phyloP scores from a whole-genome alignment of 2,888 invertebrate genomes.

The Plagodis pulveraria region DNA sequence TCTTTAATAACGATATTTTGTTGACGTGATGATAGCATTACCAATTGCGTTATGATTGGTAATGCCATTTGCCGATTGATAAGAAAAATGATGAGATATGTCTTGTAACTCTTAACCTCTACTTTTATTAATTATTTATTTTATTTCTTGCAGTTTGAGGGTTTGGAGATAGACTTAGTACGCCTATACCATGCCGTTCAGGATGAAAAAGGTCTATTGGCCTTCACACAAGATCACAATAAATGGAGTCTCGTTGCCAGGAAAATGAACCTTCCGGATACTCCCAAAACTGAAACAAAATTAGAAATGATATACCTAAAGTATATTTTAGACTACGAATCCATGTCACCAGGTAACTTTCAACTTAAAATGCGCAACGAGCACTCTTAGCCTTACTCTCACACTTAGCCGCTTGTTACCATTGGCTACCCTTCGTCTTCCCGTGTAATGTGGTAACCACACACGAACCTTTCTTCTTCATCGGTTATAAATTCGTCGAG shows the following conservation, averaged over 20 bases:
- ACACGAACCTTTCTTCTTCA: no score
- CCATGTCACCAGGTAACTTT: constrained; percentile 88
- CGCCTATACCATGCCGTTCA: constrained; percentile 94
- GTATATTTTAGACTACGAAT: constrained; percentile 95
- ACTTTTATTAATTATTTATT: no score
- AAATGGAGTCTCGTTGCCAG: constrained; percentile 95
- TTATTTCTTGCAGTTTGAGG: constrained; percentile 87
- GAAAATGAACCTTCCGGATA: constrained; percentile 93
- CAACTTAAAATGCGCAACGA: background rate
- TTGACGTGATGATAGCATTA: no score
- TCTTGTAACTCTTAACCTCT: no score
- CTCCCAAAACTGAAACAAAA: constrained; percentile 91
- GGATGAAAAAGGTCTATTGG: constrained; percentile 90
- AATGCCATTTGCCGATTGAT: no score
- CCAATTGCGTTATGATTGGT: no score
- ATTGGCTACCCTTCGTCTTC: no score
- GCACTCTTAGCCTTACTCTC: background rate
- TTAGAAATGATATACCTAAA: constrained; percentile 96
- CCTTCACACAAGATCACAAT: constrained; percentile 94
- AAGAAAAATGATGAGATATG: no score
- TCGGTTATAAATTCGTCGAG: no score
- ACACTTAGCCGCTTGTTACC: no score
- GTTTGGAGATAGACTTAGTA: constrained; percentile 95
- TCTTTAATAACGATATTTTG: no score
- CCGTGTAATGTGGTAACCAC: no score